Evolutionary conservation across 2,888 invertebrate species (phyloP).

Genomic region (Lucinisca nassula): DNA sequence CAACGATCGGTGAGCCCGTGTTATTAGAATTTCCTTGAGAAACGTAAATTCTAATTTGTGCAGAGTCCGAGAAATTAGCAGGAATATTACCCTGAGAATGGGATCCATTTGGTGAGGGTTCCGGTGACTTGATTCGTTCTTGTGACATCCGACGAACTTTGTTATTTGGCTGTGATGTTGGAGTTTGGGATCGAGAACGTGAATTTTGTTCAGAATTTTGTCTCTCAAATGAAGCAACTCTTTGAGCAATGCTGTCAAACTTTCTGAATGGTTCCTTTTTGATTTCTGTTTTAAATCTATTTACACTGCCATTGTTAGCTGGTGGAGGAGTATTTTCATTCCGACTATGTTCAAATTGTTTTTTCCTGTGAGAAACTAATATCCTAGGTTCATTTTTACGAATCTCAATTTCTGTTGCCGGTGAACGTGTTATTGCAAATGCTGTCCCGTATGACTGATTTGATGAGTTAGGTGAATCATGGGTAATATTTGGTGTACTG

Average conservation of each 20-base stretch:
- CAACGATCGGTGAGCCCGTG: slow-evolving; percentile 78
- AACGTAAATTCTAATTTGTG: slow-evolving; percentile 79
- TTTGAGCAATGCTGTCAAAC: slow-evolving; percentile 84
- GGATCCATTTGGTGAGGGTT: slow-evolving; percentile 57
- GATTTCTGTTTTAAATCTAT: slow-evolving; percentile 82
- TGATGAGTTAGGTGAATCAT: slow-evolving; percentile 26
- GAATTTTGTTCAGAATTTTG: slow-evolving; percentile 66
- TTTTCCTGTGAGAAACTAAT: slow-evolving; percentile 81
- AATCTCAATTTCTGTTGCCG: slow-evolving; percentile 78
- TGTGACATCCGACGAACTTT: slow-evolving; percentile 70
- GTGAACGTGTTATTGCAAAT: slow-evolving; percentile 81
- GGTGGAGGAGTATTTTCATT: slow-evolving; percentile 70
- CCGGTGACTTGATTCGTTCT: slow-evolving; percentile 66
- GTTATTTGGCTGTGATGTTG: slow-evolving; percentile 67
- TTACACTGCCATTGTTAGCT: slow-evolving; percentile 41
- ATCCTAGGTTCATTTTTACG: slow-evolving; percentile 71
- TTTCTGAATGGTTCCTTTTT: slow-evolving; percentile 88
- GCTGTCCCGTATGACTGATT: slow-evolving; percentile 78
- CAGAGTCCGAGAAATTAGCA: slow-evolving; percentile 65
- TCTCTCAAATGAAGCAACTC: slow-evolving; percentile 86
- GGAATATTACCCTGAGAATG: slow-evolving; percentile 63
- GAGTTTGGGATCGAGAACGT: slow-evolving; percentile 64
- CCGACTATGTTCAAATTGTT: slow-evolving; percentile 80
- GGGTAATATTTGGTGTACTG: slow-evolving; percentile 50
- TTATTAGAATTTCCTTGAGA: slow-evolving; percentile 77